Percentiles rank a stretch among this genome's conserved stretches.
phyloP scores from a whole-genome alignment of 2,797 vertebrate species.

The Onychomys arenicola region DNA sequence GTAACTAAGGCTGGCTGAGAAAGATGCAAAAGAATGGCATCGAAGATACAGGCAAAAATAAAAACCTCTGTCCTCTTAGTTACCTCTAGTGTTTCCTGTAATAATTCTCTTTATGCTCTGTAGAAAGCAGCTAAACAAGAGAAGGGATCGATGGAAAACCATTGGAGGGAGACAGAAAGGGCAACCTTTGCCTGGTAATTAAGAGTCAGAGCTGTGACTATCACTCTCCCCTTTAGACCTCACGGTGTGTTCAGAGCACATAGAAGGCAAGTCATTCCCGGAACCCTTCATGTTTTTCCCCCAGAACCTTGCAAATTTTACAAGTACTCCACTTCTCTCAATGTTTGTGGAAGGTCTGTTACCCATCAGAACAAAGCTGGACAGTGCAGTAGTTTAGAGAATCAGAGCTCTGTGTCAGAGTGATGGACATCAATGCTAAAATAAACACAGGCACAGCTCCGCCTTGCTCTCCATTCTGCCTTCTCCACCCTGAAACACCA shows the following conservation, averaged over 20 bases:
- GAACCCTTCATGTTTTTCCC: neutral
- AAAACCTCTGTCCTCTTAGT: neutral
- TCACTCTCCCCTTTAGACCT: neutral
- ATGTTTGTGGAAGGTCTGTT: neutral
- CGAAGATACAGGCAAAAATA: slow-evolving; percentile 20
- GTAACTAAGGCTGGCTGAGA: neutral
- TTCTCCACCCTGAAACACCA: neutral
- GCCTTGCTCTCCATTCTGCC: neutral
- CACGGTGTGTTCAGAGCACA: neutral
- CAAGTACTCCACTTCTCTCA: neutral
- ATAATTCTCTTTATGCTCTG: neutral
- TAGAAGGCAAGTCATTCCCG: neutral
- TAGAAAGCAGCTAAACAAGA: neutral
- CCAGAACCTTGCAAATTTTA: neutral
- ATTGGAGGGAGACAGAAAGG: neutral
- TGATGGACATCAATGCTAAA: neutral
- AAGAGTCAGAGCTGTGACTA: neutral
- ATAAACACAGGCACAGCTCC: neutral
- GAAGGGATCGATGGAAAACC: neutral
- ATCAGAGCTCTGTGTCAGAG: neutral
- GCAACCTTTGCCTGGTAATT: neutral
- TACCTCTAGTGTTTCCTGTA: neutral
- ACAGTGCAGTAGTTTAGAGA: neutral
- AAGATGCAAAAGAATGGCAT: neutral
- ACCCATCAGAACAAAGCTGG: neutral